These are phyloP conservation scores for Catalaphyllia jardinei DNA, from an alignment of 64 coral and sea anemone species.

Conservation along the genomic window DNA sequence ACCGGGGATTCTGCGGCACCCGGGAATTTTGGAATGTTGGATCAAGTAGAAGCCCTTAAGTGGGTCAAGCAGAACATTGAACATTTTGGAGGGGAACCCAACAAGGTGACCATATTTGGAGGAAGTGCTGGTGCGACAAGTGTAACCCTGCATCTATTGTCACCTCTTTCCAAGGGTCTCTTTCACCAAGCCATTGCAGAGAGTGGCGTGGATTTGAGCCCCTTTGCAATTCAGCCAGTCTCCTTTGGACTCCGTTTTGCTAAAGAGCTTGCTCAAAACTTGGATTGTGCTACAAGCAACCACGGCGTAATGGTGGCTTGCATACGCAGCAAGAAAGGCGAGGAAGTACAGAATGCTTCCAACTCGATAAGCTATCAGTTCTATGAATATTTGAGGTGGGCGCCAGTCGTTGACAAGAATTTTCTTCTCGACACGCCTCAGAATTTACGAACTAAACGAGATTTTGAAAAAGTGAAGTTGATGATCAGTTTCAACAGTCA, in stretches of 20 bases:
- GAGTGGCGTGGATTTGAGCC: conserved; percentile 44
- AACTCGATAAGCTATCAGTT: background rate
- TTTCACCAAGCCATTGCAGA: conserved; percentile 42
- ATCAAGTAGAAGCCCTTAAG: background rate
- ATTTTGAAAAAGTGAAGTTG: conserved; percentile 47
- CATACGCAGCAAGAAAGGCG: background rate
- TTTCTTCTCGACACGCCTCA: conserved; percentile 58
- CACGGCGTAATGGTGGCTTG: background rate
- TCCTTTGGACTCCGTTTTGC: background rate
- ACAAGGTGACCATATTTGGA: conserved; percentile 50
- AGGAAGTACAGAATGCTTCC: background rate
- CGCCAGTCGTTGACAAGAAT: conserved; percentile 37
- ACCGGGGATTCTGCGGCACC: conserved; percentile 10
- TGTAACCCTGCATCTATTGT: conserved; percentile 31
- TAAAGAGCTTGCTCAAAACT: conserved; percentile 13
- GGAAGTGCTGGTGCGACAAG: conserved; percentile 19
- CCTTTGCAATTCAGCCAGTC: background rate
- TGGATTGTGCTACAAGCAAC: conserved; percentile 1
- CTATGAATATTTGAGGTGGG: background rate
- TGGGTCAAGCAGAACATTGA: too few species aligned
- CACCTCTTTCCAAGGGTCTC: conserved; percentile 21
- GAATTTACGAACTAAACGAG: conserved; percentile 28
- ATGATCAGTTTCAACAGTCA: conserved; percentile 58
- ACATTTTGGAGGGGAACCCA: conserved; percentile 19
- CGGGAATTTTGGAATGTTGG: conserved; percentile 26